Evolutionary conservation across 2,888 invertebrate species (phyloP), one percentile per base, ranked within the genome.

Genomic region (Ischnus inquisitorius): DNA sequence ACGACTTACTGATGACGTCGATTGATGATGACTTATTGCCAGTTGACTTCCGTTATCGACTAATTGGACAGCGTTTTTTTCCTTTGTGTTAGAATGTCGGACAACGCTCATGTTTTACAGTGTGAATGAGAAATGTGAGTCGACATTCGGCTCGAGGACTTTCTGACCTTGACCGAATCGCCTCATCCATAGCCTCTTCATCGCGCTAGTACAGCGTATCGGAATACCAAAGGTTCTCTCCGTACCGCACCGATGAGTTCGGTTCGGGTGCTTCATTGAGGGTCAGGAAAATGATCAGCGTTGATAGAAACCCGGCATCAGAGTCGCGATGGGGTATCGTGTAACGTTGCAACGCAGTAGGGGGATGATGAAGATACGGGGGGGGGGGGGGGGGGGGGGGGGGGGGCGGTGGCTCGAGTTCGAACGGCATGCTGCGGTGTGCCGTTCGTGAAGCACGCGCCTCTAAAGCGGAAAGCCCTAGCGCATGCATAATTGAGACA

Each of bases 401-500:
- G n/a, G n/a, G n/a, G n/a, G n/a, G n/a, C n/a, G n/a, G 28, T 46
- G 8, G 51, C 46, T 39, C 43, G n/a, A 25, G 60, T 68, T 67
- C 48, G 51, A 60, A 22, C 48, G 48, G 48, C 60, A 14, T 10
- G 69, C 46, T 60, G 39, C 39, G 22, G 41, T 46, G 22, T 78
- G 16, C 43, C 69, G 41, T 3, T 51, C 68, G 68, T 68, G 39
- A 12, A 67, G 77, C 39, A 41, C 28, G 64, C 68, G 43, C 67
- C 51, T 14, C 43, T 43, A 60, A 67, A 76, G 48, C 51, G 39
- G 51, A 34, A 72, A 51, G 39, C 48, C 68, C 46, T 57, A n/a
- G 28, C 25, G 41, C 34, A 81, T 84, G 62, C 28, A 77, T 77
- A 81, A 84, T 84, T 77, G 28, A 71, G 65, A 74, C 43, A 78